A percentile compares a stretch with the other conserved stretches of the same genome.
Conservation (phyloP, 2,797 vertebrate genomes). For the Sebastes matsubarae region DNA sequence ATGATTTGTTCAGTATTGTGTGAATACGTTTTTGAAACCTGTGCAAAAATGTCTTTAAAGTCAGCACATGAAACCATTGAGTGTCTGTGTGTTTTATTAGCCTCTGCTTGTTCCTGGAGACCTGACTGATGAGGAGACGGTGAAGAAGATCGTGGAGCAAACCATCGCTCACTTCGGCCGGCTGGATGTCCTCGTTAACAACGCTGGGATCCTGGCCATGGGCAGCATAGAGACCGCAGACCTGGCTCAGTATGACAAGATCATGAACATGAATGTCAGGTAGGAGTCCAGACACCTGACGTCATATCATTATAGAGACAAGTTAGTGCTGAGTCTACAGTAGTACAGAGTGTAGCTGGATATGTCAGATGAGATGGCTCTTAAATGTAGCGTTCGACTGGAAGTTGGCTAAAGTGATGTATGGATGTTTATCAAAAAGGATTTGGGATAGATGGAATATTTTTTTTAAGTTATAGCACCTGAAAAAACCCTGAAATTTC, state of each 20-base stretch:
- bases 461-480: background rate
- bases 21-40: fast-evolving
- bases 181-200: slow-evolving; percentile 86
- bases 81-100: slow-evolving; percentile 60
- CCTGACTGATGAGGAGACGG: slow-evolving; percentile 80
- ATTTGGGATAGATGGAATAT: background rate
- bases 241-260: slow-evolving; percentile 82
- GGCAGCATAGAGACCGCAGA: slow-evolving; percentile 83
- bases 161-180: slow-evolving; percentile 80
- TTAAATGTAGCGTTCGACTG: background rate
- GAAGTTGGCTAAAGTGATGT: background rate
- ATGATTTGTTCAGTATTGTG: background rate
- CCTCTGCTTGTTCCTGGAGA: slow-evolving; percentile 85
- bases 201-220: slow-evolving; percentile 84
- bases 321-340: fast-evolving
- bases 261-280: slow-evolving; percentile 88
- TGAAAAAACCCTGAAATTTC: background rate
- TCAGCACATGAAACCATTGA: background rate
- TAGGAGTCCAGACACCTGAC: slow-evolving; percentile 41
- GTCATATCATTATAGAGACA: background rate
- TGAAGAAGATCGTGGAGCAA: slow-evolving; percentile 79
- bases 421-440: background rate
- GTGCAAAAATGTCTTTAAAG: background rate
- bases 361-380: background rate
- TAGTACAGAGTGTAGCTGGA: background rate